A percentile compares a stretch with the other conserved stretches of the same genome.
phyloP scores from a whole-genome alignment of 2,888 invertebrate genomes.

The Drosophila borealis region DNA sequence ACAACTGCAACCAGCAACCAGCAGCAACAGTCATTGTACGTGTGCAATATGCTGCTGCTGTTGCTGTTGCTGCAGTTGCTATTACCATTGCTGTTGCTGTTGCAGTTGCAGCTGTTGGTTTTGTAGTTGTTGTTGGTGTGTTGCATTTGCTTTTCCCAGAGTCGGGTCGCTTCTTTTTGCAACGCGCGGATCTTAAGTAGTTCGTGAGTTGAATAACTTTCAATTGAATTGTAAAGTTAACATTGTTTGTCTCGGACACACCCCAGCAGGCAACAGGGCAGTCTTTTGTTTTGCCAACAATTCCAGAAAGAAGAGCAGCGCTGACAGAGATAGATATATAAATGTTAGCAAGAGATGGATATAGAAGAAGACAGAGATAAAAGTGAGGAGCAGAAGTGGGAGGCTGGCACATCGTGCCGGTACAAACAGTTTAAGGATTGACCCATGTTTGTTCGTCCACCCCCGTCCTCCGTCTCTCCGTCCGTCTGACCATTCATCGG shows the following conservation, averaged over 20 bases:
- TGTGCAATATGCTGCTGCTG: slow-evolving; percentile 70
- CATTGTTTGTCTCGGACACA: slow-evolving; percentile 76
- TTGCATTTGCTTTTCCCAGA: slow-evolving; percentile 65
- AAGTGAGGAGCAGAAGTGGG: slow-evolving; percentile 18
- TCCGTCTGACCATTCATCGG: slow-evolving; percentile 9
- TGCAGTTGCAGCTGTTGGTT: slow-evolving; percentile 31
- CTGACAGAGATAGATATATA: background rate
- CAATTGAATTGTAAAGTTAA: slow-evolving; percentile 83
- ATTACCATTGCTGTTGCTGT: slow-evolving; percentile 27
- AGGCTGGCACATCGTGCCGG: slow-evolving; percentile 61
- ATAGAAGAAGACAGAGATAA: background rate
- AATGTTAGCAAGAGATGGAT: background rate
- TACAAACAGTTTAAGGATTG: slow-evolving; percentile 75
- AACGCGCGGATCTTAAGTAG: slow-evolving; percentile 77
- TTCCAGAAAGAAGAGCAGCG: slow-evolving; percentile 35
- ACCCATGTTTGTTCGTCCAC: slow-evolving; percentile 28
- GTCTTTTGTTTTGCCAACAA: slow-evolving; percentile 63
- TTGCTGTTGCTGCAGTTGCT: slow-evolving; percentile 35
- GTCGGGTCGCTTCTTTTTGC: slow-evolving; percentile 67
- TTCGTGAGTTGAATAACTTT: slow-evolving; percentile 82
- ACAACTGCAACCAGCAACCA: slow-evolving; percentile 28
- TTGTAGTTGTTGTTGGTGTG: slow-evolving; percentile 29
- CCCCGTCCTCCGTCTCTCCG: background rate
- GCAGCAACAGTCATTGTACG: slow-evolving; percentile 57
- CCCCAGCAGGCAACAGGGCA: slow-evolving; percentile 58